These are phyloP conservation scores for Donacobius atricapilla DNA, from an alignment of 2,113 vertebrate species.

Conservation along the genomic window DNA sequence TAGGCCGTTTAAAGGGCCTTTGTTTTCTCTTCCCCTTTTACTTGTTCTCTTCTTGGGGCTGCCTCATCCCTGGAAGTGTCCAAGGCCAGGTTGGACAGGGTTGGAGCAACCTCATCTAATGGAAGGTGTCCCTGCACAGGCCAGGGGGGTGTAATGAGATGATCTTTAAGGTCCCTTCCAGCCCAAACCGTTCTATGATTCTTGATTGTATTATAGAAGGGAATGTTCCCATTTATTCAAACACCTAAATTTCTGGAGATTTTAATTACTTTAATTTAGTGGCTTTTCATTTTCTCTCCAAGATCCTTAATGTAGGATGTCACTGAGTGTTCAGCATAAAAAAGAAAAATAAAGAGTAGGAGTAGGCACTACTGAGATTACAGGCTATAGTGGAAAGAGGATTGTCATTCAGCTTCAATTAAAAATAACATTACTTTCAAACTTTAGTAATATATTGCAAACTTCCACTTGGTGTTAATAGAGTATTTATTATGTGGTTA, in stretches of 20 bases:
- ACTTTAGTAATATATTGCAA: background rate
- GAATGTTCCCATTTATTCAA: background rate
- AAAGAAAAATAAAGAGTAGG: background rate
- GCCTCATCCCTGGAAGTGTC: background rate
- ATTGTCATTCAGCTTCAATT: background rate
- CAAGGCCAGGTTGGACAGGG: background rate
- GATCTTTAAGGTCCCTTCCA: background rate
- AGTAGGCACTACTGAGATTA: background rate
- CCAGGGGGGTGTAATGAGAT: background rate
- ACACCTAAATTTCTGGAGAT: background rate
- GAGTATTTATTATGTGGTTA: background rate
- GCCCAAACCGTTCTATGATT: background rate
- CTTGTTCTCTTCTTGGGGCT: background rate
- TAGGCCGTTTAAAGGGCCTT: background rate
- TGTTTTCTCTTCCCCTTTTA: background rate
- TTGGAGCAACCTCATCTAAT: background rate
- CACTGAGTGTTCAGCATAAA: background rate
- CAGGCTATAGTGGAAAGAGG: background rate
- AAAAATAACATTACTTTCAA: background rate
- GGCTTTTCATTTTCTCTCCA: background rate
- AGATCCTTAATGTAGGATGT: background rate
- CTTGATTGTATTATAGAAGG: background rate
- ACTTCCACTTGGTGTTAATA: background rate
- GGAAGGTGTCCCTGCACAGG: background rate
- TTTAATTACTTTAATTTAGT: background rate